These are phyloP conservation scores for Ochotona princeps DNA, from an alignment of 2,113 vertebrate species.

Conservation along the genomic window DNA sequence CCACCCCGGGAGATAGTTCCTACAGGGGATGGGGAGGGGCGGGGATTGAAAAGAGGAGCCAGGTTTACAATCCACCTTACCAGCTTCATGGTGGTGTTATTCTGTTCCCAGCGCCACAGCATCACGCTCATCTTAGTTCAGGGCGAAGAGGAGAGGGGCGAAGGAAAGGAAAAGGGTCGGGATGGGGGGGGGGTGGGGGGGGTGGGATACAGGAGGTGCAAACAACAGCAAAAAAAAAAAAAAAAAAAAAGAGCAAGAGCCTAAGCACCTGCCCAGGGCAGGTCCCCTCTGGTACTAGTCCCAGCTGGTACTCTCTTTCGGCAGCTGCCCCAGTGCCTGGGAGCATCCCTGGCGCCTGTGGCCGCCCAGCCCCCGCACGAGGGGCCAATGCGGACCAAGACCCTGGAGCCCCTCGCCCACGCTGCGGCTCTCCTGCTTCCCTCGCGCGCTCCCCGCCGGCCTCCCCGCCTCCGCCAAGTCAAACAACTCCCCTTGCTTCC, in stretches of 20 bases:
- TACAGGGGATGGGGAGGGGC: not conserved
- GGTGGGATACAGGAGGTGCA: no score
- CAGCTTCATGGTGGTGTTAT: slow-evolving; percentile 95
- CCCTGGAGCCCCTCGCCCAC: not conserved
- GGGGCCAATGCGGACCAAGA: not conserved
- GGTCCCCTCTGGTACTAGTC: not conserved
- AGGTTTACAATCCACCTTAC: slow-evolving; percentile 83
- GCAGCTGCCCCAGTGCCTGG: not conserved
- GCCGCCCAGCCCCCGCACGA: not conserved
- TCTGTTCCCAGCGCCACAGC: slow-evolving; percentile 95
- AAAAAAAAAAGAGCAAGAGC: not conserved
- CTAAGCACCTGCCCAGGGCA: slow-evolving; percentile 72
- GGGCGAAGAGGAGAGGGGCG: not conserved
- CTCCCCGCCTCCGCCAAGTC: slow-evolving; percentile 82
- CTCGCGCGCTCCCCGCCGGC: slow-evolving; percentile 4
- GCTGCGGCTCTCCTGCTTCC: not conserved
- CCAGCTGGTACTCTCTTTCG: not conserved
- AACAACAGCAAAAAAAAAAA: no score
- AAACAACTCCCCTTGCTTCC: slow-evolving; percentile 79
- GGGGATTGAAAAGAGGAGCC: not conserved
- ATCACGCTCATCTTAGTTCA: slow-evolving; percentile 90
- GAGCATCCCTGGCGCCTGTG: slow-evolving; percentile 54
- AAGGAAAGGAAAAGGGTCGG: not conserved
- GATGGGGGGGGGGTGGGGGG: not conserved
- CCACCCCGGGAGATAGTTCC: not conserved